Percentiles rank a stretch among this genome's conserved stretches.
These are phyloP conservation scores for Brachionus koreanus DNA, from an alignment of 1,140 invertebrate species.

Conservation along the genomic window DNA sequence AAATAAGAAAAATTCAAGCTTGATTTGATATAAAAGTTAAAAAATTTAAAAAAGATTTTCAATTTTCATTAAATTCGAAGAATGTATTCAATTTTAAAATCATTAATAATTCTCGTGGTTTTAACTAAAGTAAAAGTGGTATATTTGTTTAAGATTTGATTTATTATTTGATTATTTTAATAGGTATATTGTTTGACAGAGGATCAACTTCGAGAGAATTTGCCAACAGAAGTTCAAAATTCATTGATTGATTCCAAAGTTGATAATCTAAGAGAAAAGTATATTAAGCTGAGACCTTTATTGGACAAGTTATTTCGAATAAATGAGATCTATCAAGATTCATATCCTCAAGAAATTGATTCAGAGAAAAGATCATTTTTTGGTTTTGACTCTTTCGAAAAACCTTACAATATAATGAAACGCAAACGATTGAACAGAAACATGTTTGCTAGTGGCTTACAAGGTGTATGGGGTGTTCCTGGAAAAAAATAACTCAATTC, in stretches of 20 bases:
- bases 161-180: not conserved
- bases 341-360: not conserved
- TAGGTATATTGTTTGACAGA: not conserved
- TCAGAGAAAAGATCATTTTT: not conserved
- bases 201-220: not conserved
- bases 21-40: not conserved
- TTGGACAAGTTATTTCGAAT: not conserved
- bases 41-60: not conserved
- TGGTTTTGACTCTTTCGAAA: not conserved
- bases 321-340: not conserved
- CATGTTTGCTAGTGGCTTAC: conserved; percentile 40
- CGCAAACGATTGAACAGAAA: conserved; percentile 9
- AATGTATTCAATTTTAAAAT: not conserved
- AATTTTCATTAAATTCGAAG: not conserved
- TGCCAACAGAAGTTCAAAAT: not conserved
- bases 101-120: not conserved
- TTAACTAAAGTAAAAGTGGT: not conserved
- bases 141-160: not conserved
- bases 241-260: not conserved
- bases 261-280: not conserved
- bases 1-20: not conserved
- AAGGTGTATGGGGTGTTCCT: conserved; percentile 43
- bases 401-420: not conserved
- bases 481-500: conserved; percentile 6
- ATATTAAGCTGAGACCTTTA: not conserved